phyloP scores from a whole-genome alignment of 2,113 vertebrate genomes.

The Corapipo altera region DNA sequence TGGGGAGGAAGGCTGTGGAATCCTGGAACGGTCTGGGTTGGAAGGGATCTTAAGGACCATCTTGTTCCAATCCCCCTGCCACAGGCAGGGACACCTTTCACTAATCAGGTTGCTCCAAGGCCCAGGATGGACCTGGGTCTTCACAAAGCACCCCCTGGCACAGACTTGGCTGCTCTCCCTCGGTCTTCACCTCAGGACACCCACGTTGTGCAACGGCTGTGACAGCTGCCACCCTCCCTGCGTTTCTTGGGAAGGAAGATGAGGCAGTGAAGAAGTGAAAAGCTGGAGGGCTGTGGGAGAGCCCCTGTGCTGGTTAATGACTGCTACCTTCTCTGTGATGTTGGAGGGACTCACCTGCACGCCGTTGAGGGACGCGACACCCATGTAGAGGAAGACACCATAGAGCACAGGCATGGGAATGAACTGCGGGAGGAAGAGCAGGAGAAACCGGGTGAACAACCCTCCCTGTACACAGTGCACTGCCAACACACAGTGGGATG shows the following conservation, averaged over 20 bases:
- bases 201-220: neutral
- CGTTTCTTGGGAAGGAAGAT: neutral
- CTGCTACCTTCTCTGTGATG: neutral
- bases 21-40: neutral
- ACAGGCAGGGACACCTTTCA: neutral
- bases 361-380: slow-evolving; percentile 81
- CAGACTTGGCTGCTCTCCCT: neutral
- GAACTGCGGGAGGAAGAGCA: slow-evolving; percentile 64
- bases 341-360: slow-evolving; percentile 75
- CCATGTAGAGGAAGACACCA: slow-evolving; percentile 85
- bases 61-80: neutral
- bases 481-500: rapidly evolving
- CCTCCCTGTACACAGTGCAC: rapidly evolving
- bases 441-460: neutral
- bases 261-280: neutral
- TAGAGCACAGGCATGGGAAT: slow-evolving; percentile 86
- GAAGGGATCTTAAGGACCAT: neutral
- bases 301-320: neutral
- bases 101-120: neutral
- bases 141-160: rapidly evolving
- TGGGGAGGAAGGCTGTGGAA: neutral
- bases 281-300: neutral
- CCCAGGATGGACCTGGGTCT: neutral
- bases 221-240: neutral
- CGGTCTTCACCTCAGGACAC: neutral